Base-by-base conservation (phyloP, 2,797 vertebrate genomes). In the Mastacembelus armatus region DNA sequence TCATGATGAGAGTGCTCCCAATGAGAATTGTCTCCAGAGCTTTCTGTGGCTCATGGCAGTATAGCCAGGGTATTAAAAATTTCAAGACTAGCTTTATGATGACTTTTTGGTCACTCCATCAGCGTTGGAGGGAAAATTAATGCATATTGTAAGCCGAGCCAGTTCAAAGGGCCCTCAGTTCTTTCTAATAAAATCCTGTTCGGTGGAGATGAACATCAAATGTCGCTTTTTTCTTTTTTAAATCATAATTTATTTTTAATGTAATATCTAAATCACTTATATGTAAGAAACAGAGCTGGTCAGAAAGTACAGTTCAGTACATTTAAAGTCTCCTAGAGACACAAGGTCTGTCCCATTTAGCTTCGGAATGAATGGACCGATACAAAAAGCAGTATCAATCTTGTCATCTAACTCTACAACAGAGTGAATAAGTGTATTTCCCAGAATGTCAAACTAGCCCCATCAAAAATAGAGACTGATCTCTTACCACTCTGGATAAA, bases 11-110 rank as follows among this genome's bases (percentile, higher is more conserved):
- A 63, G 51, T 38, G 57, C 68, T 80, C 77, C 71, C 80, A n/a
- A 66, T 74, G 83, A 75, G 75, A 69, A 84, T 73, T 66, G 69
- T 82, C 83, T 79, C 54, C 71, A 80, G 74, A 88, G 86, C 69
- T 69, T 78, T 85, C 70, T 78, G 35, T 72, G 73, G 81, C 48
- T 85, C 80, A 64, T 68, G 60, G 75, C 57, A 12, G 52, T 55
- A 54, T 27, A 60, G 75, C 50, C 58, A 27, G 70, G 59, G 22
- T 67, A 82, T 85, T 86, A 83, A 88, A 85, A 77, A 83, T 79
- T 64, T 58, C 61, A 78, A 49, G 24, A 45, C 50, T 32, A 33
- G 59, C 71, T 74, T 58, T 72, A 59, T 73, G 75, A 85, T 71
- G 77, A 74, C 52, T 69, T 77, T 85, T 42, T 54, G 68, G 65